Evolutionary conservation across 2,113 vertebrate genomes (phyloP).

Genomic region (Synodontis membranacea): DNA sequence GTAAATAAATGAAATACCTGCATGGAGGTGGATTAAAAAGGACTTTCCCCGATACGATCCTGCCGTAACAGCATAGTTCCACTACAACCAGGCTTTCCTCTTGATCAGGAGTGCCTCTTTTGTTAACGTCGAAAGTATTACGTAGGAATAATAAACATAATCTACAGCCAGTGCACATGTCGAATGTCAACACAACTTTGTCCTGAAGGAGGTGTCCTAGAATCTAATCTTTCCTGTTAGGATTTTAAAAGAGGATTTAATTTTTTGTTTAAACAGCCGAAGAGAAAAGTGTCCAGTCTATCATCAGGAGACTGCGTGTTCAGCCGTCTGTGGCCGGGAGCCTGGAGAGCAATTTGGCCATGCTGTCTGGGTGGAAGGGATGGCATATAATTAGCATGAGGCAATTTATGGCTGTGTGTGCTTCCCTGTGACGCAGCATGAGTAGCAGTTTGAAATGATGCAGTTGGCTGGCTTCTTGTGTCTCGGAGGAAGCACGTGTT

Average conservation of each 20-base stretch:
- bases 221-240: not conserved
- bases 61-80: not conserved
- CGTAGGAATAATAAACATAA: not conserved
- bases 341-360: not conserved
- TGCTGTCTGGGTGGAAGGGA: not conserved
- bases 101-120: not conserved
- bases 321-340: not conserved
- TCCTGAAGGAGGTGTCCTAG: not conserved
- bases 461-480: not conserved
- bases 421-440: not conserved
- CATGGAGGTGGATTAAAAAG: not conserved
- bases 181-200: not conserved
- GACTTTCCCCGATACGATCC: not conserved
- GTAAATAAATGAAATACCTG: conserved; percentile 65
- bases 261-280: not conserved
- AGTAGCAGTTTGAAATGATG: not conserved
- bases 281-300: not conserved
- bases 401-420: not conserved
- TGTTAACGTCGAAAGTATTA: not conserved
- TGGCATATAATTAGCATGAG: not conserved
- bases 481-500: not conserved
- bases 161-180: not conserved
- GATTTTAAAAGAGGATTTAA: not conserved
- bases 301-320: not conserved
- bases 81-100: not conserved